Conservation (phyloP, 2,113 vertebrate species). For the Nematolebias whitei region DNA sequence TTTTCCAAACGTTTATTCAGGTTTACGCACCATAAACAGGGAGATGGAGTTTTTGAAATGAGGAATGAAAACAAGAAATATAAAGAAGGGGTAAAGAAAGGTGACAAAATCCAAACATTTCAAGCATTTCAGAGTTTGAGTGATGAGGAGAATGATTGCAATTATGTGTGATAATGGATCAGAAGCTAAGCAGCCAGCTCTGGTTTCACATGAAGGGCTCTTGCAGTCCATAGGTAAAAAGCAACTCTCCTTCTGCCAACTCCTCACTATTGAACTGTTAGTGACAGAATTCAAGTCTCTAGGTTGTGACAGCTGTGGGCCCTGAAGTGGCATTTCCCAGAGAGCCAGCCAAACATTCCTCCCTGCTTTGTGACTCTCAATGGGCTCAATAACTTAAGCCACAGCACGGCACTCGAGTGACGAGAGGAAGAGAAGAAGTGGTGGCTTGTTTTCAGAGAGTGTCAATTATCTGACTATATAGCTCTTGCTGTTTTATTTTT, state of each 20-base stretch:
- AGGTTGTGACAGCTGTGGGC: constrained; percentile 84
- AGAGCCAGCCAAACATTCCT: constrained; percentile 86
- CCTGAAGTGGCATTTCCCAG: constrained; percentile 87
- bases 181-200: constrained; percentile 26
- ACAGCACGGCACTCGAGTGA: constrained; percentile 63
- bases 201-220: constrained; percentile 84
- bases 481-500: constrained; percentile 1
- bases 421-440: constrained; percentile 66
- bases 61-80: constrained; percentile 56
- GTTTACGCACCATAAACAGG: constrained; percentile 77
- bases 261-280: constrained; percentile 84
- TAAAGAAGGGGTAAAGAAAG: constrained; percentile 64
- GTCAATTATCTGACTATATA: constrained; percentile 66
- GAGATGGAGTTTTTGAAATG: constrained; percentile 71
- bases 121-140: constrained; percentile 7
- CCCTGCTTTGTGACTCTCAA: constrained; percentile 78
- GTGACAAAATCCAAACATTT: constrained; percentile 69
- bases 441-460: constrained; percentile 66
- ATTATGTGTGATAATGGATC: constrained; percentile 65
- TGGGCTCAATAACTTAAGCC: constrained; percentile 76
- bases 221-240: constrained; percentile 86
- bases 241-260: constrained; percentile 81
- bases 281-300: constrained; percentile 87
- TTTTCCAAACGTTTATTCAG: constrained; percentile 81
- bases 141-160: constrained; percentile 1